These are phyloP conservation scores for Halcyon badia DNA, from an alignment of 2,797 vertebrate genomes.

Conservation along the genomic window DNA sequence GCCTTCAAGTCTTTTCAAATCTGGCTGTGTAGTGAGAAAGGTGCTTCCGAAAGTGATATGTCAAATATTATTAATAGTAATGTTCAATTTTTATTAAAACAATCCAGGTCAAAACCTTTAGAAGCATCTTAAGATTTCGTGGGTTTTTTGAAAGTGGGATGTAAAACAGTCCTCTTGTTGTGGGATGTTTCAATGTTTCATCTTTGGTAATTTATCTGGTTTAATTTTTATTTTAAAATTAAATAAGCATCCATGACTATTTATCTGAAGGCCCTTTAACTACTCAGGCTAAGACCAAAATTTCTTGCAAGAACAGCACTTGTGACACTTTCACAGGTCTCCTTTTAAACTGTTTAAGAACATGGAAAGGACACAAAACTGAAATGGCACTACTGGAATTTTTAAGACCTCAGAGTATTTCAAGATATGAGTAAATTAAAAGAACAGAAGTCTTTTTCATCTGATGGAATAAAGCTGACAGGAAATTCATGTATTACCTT, in stretches of 20 bases:
- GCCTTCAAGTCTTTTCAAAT: background rate
- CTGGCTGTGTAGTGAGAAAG: background rate
- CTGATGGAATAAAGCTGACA: background rate
- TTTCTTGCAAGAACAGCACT: background rate
- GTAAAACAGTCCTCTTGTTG: background rate
- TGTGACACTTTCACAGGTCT: background rate
- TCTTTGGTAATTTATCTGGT: background rate
- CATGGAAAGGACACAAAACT: background rate
- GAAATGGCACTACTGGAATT: background rate
- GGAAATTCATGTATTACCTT: slow-evolving; percentile 82
- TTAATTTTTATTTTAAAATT: background rate
- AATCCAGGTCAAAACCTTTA: background rate
- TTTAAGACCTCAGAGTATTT: background rate
- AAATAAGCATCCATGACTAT: background rate
- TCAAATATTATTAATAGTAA: background rate
- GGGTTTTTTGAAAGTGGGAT: background rate
- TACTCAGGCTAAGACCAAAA: background rate
- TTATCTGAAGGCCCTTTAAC: background rate
- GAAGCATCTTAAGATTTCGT: background rate
- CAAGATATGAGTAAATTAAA: background rate
- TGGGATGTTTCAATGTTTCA: background rate
- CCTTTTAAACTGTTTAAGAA: background rate
- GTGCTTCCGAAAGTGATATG: background rate
- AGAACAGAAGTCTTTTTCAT: background rate
- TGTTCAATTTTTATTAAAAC: background rate